phyloP scores from a whole-genome alignment of 2,113 vertebrate genomes.

The Menidia beryllina region DNA sequence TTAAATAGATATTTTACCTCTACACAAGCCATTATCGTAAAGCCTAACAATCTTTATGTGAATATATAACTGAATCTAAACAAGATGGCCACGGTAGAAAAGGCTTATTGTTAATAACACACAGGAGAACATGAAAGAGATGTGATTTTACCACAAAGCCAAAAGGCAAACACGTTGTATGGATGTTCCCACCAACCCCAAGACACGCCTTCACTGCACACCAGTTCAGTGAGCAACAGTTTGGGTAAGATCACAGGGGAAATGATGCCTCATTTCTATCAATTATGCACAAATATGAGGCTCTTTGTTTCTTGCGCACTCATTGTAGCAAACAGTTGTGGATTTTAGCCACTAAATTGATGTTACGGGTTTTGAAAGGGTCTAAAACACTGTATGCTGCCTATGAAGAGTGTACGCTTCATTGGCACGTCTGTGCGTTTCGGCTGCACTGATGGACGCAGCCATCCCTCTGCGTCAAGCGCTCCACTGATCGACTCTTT shows the following conservation, averaged over 20 bases:
- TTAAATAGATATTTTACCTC: conserved; percentile 6
- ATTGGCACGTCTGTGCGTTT: neutral
- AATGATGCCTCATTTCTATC: neutral
- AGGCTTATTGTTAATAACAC: neutral
- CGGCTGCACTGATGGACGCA: conserved; percentile 15
- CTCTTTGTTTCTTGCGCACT: neutral
- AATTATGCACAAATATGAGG: neutral
- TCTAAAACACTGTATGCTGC: neutral
- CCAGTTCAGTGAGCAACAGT: conserved; percentile 46
- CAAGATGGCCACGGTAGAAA: neutral
- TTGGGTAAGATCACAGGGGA: conserved; percentile 21
- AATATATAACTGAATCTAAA: neutral
- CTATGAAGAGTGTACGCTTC: neutral
- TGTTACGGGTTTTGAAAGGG: neutral
- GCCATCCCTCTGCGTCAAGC: conserved; percentile 42
- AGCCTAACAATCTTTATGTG: neutral
- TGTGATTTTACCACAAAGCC: conserved; percentile 31
- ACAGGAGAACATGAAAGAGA: neutral
- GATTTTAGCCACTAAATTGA: neutral
- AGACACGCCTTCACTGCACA: conserved; percentile 46
- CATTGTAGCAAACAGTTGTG: neutral
- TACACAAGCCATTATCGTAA: neutral
- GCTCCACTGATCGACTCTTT: conserved; percentile 12
- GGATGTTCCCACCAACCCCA: conserved; percentile 11
- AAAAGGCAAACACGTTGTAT: conserved; percentile 34